Percentiles rank a stretch among this genome's conserved stretches.
phyloP scores from a whole-genome alignment of 1,140 invertebrate species.

The Teleopsis dalmanni region DNA sequence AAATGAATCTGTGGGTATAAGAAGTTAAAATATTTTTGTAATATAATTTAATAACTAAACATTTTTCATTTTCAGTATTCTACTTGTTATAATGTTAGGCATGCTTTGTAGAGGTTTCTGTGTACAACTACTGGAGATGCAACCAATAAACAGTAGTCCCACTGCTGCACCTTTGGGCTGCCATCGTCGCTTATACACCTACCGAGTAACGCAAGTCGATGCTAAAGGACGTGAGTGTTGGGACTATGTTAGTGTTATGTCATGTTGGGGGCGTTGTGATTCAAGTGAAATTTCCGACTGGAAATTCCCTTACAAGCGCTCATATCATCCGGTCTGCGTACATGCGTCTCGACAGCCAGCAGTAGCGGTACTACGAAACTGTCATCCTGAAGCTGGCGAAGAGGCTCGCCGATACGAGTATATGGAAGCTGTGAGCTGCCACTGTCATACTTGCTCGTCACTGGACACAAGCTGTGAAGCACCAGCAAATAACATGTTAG shows the following conservation, averaged over 20 bases:
- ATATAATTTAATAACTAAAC: no score
- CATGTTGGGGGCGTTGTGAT: constrained; percentile 76
- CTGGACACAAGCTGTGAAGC: constrained; percentile 41
- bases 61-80: constrained; percentile 1
- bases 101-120: constrained; percentile 1
- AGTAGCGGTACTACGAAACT: constrained; percentile 52
- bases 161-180: constrained; percentile 42
- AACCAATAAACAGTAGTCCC: constrained; percentile 27
- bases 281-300: constrained; percentile 80
- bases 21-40: no score
- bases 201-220: constrained; percentile 38
- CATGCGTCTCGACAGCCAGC: constrained; percentile 56
- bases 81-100: not conserved
- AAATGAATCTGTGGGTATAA: no score
- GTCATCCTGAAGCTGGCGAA: constrained; percentile 53
- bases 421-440: constrained; percentile 56
- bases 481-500: constrained; percentile 28
- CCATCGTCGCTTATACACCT: constrained; percentile 45
- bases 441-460: constrained; percentile 47
- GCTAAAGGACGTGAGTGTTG: constrained; percentile 30
- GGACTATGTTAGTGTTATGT: constrained; percentile 62
- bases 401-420: constrained; percentile 54
- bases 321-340: constrained; percentile 75
- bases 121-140: constrained; percentile 26
- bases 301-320: constrained; percentile 77